These are phyloP conservation scores for Gymnoscopelus microlampas DNA, from an alignment of 2,797 vertebrate genomes.

Conservation along the genomic window DNA sequence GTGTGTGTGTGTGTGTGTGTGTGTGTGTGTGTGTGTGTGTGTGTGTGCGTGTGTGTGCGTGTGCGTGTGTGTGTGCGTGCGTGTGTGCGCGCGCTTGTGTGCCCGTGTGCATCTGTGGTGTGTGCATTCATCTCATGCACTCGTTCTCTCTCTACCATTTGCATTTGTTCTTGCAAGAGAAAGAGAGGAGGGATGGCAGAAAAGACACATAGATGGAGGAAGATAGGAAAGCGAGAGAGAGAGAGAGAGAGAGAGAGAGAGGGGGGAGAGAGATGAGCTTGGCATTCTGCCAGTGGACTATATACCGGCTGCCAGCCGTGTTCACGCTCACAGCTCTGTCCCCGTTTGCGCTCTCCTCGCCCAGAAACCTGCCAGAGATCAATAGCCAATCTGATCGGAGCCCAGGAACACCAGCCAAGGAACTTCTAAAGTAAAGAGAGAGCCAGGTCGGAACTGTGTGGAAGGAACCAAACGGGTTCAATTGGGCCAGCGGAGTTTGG, in stretches of 20 bases:
- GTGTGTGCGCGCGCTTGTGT: constrained; percentile 22
- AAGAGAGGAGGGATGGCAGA: constrained; percentile 41
- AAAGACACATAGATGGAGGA: constrained; percentile 47
- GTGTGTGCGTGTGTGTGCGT: constrained; percentile 20
- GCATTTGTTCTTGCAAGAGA: background rate
- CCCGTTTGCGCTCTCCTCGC: constrained; percentile 12
- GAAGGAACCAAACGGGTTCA: constrained; percentile 19
- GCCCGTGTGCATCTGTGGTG: too few species aligned
- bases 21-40: constrained; percentile 35
- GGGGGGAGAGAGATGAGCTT: constrained; percentile 50
- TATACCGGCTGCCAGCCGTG: constrained; percentile 51
- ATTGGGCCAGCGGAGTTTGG: constrained; percentile 18
- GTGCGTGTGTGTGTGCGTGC: constrained; percentile 12
- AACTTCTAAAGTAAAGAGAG: constrained; percentile 8
- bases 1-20: constrained; percentile 59
- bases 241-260: constrained; percentile 3
- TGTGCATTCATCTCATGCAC: background rate
- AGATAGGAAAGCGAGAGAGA: constrained; percentile 1
- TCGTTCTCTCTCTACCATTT: background rate
- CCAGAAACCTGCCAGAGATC: constrained; percentile 52
- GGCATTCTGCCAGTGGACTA: constrained; percentile 53
- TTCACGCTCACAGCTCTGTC: constrained; percentile 62
- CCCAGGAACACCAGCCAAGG: constrained; percentile 22
- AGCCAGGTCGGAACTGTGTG: constrained; percentile 26
- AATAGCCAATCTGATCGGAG: constrained; percentile 38